Conservation (phyloP, 2,797 vertebrate species). For the Momotus momota region DNA sequence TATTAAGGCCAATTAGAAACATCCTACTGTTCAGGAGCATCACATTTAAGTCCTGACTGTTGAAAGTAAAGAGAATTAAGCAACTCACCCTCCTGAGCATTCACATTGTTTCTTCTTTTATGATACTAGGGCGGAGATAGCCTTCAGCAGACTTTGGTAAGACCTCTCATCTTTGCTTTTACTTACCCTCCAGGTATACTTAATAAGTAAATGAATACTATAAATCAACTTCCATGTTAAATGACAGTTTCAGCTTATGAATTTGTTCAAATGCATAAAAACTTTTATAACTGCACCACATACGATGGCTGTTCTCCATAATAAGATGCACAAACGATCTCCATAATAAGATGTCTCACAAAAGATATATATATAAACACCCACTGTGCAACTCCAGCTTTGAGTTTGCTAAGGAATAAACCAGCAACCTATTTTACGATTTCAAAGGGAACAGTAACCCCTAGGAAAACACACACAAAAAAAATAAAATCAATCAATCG, state of each 20-base stretch:
- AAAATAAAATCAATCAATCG: background rate
- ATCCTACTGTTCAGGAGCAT: background rate
- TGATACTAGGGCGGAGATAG: background rate
- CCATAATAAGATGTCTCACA: background rate
- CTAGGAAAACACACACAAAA: background rate
- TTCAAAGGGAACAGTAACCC: slow-evolving; percentile 1
- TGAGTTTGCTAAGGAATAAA: background rate
- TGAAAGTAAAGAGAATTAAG: background rate
- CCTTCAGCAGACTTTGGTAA: background rate
- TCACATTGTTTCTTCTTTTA: background rate
- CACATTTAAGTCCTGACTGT: background rate
- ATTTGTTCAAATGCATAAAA: background rate
- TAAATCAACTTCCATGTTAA: accelerated
- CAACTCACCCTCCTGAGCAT: background rate
- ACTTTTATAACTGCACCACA: background rate
- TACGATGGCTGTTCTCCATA: background rate
- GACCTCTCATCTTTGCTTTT: background rate
- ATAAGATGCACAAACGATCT: background rate
- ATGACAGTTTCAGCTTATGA: background rate
- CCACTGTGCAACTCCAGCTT: background rate
- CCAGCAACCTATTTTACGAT: background rate
- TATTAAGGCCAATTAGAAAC: background rate
- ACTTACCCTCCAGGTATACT: background rate
- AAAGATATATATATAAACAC: background rate
- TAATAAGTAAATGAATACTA: background rate